These are phyloP conservation scores for Etheostoma spectabile DNA, from an alignment of 2,113 vertebrate species.

Conservation along the genomic window DNA sequence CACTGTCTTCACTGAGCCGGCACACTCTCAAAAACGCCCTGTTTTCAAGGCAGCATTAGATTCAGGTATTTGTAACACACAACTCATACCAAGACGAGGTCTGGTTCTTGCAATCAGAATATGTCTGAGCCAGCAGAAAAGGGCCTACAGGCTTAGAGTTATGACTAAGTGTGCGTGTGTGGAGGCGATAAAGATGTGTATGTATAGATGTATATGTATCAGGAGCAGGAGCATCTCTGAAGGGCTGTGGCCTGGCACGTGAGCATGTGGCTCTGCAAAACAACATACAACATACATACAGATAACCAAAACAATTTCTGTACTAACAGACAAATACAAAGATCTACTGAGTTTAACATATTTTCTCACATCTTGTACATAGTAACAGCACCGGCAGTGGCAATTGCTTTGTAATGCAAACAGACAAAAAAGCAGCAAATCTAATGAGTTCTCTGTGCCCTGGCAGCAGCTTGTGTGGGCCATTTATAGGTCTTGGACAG, in stretches of 20 bases:
- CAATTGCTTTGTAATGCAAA: constrained; percentile 37
- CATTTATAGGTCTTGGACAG: constrained; percentile 33
- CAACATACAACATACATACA: constrained; percentile 25
- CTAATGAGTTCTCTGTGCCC: constrained; percentile 29
- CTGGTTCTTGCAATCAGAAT: constrained; percentile 48
- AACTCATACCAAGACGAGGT: constrained; percentile 22
- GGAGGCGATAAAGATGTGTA: constrained; percentile 52
- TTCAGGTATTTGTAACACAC: constrained; percentile 34
- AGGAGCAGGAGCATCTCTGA: constrained; percentile 28
- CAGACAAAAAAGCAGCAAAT: constrained; percentile 21
- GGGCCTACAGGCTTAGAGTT: constrained; percentile 48
- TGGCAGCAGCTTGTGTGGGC: constrained; percentile 19
- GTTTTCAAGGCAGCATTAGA: constrained; percentile 17
- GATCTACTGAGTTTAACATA: neutral
- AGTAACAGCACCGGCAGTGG: neutral
- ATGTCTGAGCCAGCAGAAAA: constrained; percentile 50
- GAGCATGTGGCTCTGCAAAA: constrained; percentile 63
- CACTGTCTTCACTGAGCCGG: neutral
- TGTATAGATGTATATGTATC: constrained; percentile 23
- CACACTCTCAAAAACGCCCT: constrained; percentile 9
- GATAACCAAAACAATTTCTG: constrained; percentile 3
- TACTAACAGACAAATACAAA: constrained; percentile 1
- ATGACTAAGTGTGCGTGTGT: constrained; percentile 27
- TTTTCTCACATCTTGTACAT: constrained; percentile 1
- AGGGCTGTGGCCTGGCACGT: constrained; percentile 63